Evolutionary conservation across 2,888 invertebrate genomes (phyloP), one percentile per base, ranked within the genome.

Genomic region (Euplexia lucipara): DNA sequence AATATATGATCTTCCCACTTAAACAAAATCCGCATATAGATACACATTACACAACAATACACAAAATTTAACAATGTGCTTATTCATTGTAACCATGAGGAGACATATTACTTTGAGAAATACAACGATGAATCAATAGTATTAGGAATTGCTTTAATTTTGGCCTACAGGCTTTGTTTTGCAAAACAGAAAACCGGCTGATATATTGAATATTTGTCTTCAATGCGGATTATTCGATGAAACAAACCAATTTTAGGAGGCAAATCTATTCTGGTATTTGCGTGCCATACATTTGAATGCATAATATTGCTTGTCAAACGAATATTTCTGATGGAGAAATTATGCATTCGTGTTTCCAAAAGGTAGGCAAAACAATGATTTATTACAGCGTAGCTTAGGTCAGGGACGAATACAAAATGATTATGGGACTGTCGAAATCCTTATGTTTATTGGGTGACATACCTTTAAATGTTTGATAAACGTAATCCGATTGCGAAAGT

Each of bases 281-380:
- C 67, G 69, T 73, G 78, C n/a, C 51, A 30, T 69, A 69, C 59
- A 75, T 74, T 76, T 72, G 72, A 70, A 75, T 75, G 69, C 71
- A 75, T 69, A 67, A 73, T 61, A 57, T 57, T 60, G 44, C 63
- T 71, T 76, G 65, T 57, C 69, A 72, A 70, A 66, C 65, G 54
- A 53, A 63, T 42, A 54, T 61, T 57, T 60, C 34, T 58, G 58
- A 72, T 74, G 56, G 53, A 35, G n/a, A 47, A 67, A 78, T 80
- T 76, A 81, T 80, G 76, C 81, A 78, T 60, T 68, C 47, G 20
- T 56, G 44, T 51, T 30, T 51, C 52, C 18, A 63, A 70, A 70
- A 69, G 48, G 62, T 62, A 59, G 66, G 54, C 69, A 48, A 67
- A 62, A 60, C 52, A 64, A 56, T 69, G 76, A 76, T 79, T 69